A percentile compares a stretch with the other conserved stretches of the same genome.
These are phyloP conservation scores for Hylaeus volcanicus DNA, from an alignment of 1,140 invertebrate genomes.

Conservation along the genomic window DNA sequence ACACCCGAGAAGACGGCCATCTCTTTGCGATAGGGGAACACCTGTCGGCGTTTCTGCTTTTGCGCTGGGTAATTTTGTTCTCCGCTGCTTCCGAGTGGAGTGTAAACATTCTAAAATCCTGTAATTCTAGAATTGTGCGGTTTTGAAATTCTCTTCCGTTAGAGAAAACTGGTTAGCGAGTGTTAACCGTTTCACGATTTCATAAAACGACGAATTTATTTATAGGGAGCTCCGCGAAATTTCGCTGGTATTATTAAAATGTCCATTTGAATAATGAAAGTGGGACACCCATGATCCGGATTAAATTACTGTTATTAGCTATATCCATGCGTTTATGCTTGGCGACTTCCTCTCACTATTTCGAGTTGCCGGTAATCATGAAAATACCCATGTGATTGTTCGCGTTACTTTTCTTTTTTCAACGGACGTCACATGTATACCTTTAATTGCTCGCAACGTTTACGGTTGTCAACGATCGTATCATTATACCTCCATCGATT, in stretches of 20 bases:
- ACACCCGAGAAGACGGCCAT: neutral
- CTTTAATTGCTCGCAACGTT: slow-evolving; percentile 39
- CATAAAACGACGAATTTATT: too few species aligned
- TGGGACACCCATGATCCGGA: slow-evolving; percentile 30
- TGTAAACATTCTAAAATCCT: too few species aligned
- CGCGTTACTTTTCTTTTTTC: neutral
- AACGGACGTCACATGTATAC: neutral
- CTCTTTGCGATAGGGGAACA: neutral
- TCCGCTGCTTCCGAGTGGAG: neutral
- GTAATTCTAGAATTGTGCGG: too few species aligned
- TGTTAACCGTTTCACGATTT: too few species aligned
- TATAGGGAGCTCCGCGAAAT: neutral
- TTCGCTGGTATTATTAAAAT: neutral
- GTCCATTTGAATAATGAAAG: slow-evolving; percentile 22
- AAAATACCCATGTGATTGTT: slow-evolving; percentile 30
- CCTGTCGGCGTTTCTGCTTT: slow-evolving; percentile 41
- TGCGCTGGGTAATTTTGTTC: slow-evolving; percentile 10
- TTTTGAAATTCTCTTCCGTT: too few species aligned
- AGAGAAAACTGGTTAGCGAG: too few species aligned
- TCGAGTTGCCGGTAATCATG: slow-evolving; percentile 26
- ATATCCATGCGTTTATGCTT: slow-evolving; percentile 16
- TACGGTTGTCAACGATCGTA: slow-evolving; percentile 28
- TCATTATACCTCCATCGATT: slow-evolving; percentile 32
- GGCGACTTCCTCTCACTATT: slow-evolving; percentile 34
- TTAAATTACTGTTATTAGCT: slow-evolving; percentile 42